A percentile compares a stretch with the other conserved stretches of the same genome.
phyloP scores from a whole-genome alignment of 2,113 vertebrate genomes.

The Syngnathus scovelli region DNA sequence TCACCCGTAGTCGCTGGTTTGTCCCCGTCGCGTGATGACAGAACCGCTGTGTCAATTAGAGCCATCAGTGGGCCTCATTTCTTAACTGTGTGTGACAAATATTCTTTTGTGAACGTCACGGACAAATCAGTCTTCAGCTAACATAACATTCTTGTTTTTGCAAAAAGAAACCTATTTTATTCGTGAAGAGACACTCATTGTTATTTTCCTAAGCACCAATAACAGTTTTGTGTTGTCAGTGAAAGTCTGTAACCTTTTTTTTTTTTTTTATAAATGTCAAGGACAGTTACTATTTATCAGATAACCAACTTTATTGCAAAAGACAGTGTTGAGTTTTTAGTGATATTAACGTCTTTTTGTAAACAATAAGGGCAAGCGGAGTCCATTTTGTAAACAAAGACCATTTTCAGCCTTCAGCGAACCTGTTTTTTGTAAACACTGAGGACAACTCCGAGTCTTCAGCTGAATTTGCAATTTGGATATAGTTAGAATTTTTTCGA shows the following conservation, averaged over 20 bases:
- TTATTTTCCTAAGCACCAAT: no score
- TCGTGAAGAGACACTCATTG: no score
- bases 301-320: neutral
- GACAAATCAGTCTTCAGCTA: neutral
- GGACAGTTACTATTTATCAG: neutral
- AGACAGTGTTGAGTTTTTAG: neutral
- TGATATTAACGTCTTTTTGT: no score
- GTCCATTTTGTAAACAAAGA: no score
- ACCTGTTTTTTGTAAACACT: no score
- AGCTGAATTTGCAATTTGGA: no score
- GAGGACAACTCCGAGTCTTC: no score
- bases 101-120: neutral
- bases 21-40: neutral
- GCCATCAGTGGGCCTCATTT: slow-evolving; percentile 33
- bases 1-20: slow-evolving; percentile 21
- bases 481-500: neutral
- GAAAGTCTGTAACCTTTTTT: neutral
- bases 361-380: no score
- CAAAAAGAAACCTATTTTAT: no score
- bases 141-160: neutral
- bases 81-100: neutral
- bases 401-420: no score
- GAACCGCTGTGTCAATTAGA: slow-evolving; percentile 42
- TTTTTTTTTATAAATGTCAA: neutral
- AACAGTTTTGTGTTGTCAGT: no score